Percentiles rank a stretch among this genome's conserved stretches.
Evolutionary conservation across 2,113 vertebrate species (phyloP).

Genomic region (Actenoides hombroni): DNA sequence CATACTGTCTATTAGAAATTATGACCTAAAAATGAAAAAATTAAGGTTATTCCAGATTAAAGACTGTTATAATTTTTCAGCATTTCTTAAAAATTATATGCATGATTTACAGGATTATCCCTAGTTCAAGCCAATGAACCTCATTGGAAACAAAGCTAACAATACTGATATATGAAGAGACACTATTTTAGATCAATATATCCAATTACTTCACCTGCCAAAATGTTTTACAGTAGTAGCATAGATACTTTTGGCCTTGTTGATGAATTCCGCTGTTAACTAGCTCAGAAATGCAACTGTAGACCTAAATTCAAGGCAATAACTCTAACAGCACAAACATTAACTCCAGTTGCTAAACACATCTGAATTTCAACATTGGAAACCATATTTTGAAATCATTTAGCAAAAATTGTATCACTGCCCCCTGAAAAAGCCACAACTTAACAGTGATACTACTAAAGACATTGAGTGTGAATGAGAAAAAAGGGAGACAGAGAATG

Average conservation of each 20-base stretch:
- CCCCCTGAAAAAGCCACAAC: not conserved
- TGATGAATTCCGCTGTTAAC: not conserved
- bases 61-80: not conserved
- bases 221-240: not conserved
- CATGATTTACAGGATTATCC: not conserved
- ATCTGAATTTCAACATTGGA: not conserved
- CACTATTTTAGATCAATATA: not conserved
- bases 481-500: not conserved
- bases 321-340: not conserved
- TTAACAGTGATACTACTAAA: not conserved
- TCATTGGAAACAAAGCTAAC: not conserved
- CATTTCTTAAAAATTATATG: not conserved
- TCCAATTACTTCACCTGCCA: not conserved
- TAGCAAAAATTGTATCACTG: not conserved
- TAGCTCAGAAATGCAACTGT: not conserved
- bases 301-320: not conserved
- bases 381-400: not conserved
- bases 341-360: not conserved
- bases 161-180: not conserved
- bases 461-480: not conserved
- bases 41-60: constrained; percentile 19
- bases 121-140: not conserved
- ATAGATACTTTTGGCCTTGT: not conserved
- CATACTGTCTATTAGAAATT: constrained; percentile 43
- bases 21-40: not conserved